A percentile compares a stretch with the other conserved stretches of the same genome.
Evolutionary conservation across 2,888 invertebrate genomes (phyloP).

Genomic region (Muschampia plurimacula): DNA sequence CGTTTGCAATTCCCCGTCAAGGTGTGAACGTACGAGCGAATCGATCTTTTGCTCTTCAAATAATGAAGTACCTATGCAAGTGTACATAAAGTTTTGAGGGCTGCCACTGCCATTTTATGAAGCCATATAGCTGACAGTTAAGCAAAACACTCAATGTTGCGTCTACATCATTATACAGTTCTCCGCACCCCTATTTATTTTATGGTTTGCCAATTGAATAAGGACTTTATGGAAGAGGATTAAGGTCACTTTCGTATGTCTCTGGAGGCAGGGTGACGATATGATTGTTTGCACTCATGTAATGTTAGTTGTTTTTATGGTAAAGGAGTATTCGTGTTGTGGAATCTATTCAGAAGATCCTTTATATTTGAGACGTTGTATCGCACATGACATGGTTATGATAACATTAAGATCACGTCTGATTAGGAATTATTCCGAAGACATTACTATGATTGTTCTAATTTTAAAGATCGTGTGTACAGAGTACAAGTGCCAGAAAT

Average conservation of each 20-base stretch:
- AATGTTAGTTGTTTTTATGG: conserved; percentile 62
- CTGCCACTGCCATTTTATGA: conserved; percentile 44
- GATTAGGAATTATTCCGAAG: too few species aligned
- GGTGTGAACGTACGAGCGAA: conserved; percentile 31
- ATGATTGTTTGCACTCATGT: conserved; percentile 57
- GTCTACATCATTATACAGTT: conserved; percentile 67
- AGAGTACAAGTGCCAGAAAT: too few species aligned
- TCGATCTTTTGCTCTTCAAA: conserved; percentile 28
- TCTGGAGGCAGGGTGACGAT: conserved; percentile 15
- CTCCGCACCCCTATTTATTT: conserved; percentile 54
- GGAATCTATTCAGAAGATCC: conserved; percentile 39
- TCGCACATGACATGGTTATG: conserved; percentile 5
- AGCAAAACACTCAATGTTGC: conserved; percentile 58
- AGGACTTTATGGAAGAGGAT: conserved; percentile 28
- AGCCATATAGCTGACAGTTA: conserved; percentile 51
- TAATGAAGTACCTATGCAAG: conserved; percentile 18
- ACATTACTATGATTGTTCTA: too few species aligned
- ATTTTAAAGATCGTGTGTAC: too few species aligned
- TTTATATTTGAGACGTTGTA: conserved; percentile 14
- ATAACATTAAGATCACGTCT: too few species aligned
- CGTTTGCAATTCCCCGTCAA: conserved; percentile 21
- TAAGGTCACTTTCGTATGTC: conserved; percentile 15
- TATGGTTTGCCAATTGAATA: conserved; percentile 20
- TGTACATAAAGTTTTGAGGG: conserved; percentile 43
- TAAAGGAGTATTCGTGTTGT: conserved; percentile 57